Base-by-base conservation (phyloP, 2,797 vertebrate genomes). In the Tarsius wallacei region DNA sequence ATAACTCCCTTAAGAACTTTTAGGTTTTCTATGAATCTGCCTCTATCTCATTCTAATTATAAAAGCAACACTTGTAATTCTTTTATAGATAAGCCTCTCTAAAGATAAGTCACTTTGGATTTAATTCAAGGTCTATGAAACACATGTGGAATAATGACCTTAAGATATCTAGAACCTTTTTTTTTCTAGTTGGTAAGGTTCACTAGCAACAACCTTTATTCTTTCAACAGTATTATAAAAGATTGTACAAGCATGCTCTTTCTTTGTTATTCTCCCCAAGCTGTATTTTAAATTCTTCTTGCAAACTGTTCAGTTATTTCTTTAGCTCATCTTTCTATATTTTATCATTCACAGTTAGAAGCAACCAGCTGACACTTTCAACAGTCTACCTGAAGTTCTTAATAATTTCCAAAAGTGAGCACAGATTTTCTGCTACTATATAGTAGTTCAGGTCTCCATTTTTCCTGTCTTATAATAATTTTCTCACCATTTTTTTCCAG, bases 211-310 rank as follows among this genome's bases (percentile, higher is more conserved):
- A 15, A 61, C 15, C 28, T 74, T 53, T 61, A 86, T 82, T 71
- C 16, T 70, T 21, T 63, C 13, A 70, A 24, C 61, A 77, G 16
- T 71, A 28, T 82, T 82, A 33, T n/a, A 36, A 73, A 70, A 26
- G 28, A 24, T 55, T 88, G 14, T 26, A 66, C 33, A 73, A 83
- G 13, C 17, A 78, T 42, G 55, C 26, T 22, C 16, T 90, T 59
- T 82, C 53, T 70, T 77, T 82, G 61, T 59, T 83, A 55, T 87
- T 31, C 22, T 94, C 3, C 5, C 61, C 33, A 88, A 66, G 3
- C 1, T 55, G 24, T 68, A 42, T 74, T 96, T 83, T 59, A 78
- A 90, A 87, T 70, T 83, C 9, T 51, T 93, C 33, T 63, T 81
- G 28, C 24, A 84, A 93, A 87, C 53, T 74, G 19, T 73, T 73